These are phyloP conservation scores for Pseudomyrmex cubaensis DNA, from an alignment of 1,140 invertebrate species.

Conservation along the genomic window DNA sequence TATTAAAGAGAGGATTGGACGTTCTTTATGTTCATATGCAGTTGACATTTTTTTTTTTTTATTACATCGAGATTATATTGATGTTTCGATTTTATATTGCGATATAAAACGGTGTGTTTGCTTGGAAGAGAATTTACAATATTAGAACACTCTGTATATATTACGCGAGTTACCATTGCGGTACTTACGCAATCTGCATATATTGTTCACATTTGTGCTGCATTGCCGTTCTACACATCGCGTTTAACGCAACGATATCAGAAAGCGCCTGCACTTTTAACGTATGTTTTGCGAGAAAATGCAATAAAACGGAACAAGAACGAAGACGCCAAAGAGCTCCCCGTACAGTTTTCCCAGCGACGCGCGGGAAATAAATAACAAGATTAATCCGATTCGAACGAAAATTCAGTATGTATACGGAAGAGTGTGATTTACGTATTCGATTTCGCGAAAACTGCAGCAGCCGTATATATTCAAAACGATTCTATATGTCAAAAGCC, in stretches of 20 bases:
- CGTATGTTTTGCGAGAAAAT: constrained; percentile 2
- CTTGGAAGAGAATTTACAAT: neutral
- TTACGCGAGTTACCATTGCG: neutral
- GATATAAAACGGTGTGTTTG: neutral
- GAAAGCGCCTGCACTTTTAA: constrained; percentile 7
- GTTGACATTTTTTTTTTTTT: neutral
- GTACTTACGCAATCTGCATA: constrained; percentile 2
- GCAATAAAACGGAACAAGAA: neutral
- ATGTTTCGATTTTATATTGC: neutral
- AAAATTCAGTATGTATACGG: constrained; percentile 29
- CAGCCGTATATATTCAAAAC: constrained; percentile 23
- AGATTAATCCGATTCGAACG: constrained; percentile 31
- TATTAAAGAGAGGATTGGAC: neutral
- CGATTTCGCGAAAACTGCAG: constrained; percentile 30
- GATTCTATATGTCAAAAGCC: constrained; percentile 21
- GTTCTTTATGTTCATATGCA: neutral
- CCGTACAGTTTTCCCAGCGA: neutral
- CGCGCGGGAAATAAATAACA: constrained; percentile 30
- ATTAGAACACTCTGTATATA: neutral
- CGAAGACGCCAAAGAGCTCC: neutral
- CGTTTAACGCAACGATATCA: neutral
- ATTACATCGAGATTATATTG: neutral
- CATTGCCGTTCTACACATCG: neutral
- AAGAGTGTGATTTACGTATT: constrained; percentile 24
- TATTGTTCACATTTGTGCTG: constrained; percentile 10